Evolutionary conservation across 2,797 vertebrate genomes (phyloP).

Genomic region (Anguilla anguilla): DNA sequence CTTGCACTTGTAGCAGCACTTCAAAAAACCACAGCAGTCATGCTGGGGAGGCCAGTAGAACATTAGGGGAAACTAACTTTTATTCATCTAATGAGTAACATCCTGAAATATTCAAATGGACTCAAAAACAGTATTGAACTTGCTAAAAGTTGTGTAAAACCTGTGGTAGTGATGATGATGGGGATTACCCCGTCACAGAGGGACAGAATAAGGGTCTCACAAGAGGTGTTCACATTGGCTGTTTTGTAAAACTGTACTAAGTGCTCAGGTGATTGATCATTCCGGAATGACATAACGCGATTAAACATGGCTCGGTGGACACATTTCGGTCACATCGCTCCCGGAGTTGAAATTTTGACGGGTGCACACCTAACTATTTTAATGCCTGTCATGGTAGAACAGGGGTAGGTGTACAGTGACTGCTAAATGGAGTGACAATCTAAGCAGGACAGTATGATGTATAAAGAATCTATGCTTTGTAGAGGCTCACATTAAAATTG

Average conservation of each 20-base stretch:
- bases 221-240: not conserved
- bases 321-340: not conserved
- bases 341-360: not conserved
- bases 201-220: not conserved
- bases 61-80: not conserved
- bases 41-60: not conserved
- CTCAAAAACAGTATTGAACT: not conserved
- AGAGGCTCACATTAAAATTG: conserved; percentile 9
- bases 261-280: not conserved
- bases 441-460: not conserved
- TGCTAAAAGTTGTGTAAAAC: not conserved
- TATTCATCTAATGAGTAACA: not conserved
- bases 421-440: not conserved
- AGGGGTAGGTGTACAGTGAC: not conserved
- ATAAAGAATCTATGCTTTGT: not conserved
- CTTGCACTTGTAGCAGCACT: not conserved
- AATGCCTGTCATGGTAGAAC: not conserved
- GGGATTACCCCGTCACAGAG: not conserved
- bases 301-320: not conserved
- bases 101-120: not conserved
- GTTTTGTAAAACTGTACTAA: not conserved
- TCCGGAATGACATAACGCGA: not conserved
- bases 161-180: not conserved
- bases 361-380: not conserved
- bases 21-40: not conserved